Evolutionary conservation across 1,140 invertebrate genomes (phyloP).

Genomic region (Cherax quadricarinatus): DNA sequence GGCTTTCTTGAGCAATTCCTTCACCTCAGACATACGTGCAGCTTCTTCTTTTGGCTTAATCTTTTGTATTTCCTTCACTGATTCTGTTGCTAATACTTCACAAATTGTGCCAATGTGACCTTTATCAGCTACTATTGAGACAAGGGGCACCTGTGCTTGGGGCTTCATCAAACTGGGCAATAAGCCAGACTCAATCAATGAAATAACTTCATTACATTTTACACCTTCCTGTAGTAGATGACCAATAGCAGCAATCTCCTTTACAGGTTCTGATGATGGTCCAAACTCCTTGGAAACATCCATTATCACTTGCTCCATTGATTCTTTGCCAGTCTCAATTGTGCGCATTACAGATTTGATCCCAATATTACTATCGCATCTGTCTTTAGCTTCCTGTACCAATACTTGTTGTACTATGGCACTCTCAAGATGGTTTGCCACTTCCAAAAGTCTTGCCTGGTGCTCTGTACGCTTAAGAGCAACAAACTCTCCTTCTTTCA

Average conservation of each 20-base stretch:
- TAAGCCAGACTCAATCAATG: slow-evolving; percentile 74
- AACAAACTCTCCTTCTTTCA: slow-evolving; percentile 71
- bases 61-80: slow-evolving; percentile 52
- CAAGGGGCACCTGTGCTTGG: slow-evolving; percentile 64
- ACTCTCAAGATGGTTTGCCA: slow-evolving; percentile 57
- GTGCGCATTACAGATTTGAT: slow-evolving; percentile 63
- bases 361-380: slow-evolving; percentile 60
- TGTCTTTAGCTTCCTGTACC: slow-evolving; percentile 66
- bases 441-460: slow-evolving; percentile 67
- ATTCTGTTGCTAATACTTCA: slow-evolving; percentile 71
- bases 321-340: slow-evolving; percentile 68
- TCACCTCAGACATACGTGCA: slow-evolving; percentile 65
- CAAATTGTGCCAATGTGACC: slow-evolving; percentile 68
- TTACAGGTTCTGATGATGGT: slow-evolving; percentile 68
- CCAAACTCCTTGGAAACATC: slow-evolving; percentile 73
- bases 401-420: slow-evolving; percentile 69
- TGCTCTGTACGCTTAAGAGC: slow-evolving; percentile 53
- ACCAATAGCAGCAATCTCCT: slow-evolving; percentile 73
- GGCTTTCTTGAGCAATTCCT: slow-evolving; percentile 67
- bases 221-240: slow-evolving; percentile 73
- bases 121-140: slow-evolving; percentile 70
- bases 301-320: slow-evolving; percentile 72
- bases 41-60: slow-evolving; percentile 56
- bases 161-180: slow-evolving; percentile 63
- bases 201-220: slow-evolving; percentile 73